phyloP scores from a whole-genome alignment of 2,113 vertebrate species.

The Plotosus lineatus region DNA sequence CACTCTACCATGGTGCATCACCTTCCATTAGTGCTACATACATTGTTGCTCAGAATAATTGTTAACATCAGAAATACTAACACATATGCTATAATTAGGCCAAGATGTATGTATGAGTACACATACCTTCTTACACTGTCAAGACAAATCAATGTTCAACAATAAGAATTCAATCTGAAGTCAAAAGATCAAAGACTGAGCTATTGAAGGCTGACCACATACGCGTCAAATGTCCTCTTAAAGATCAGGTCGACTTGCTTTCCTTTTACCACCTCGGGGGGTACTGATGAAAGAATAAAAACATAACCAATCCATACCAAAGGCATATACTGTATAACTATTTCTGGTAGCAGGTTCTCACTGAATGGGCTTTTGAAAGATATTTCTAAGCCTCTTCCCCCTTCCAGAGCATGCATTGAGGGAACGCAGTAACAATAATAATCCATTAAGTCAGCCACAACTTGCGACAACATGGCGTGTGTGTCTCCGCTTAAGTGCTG shows the following conservation, averaged over 20 bases:
- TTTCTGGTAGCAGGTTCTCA: conserved; percentile 53
- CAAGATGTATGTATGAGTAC: not conserved
- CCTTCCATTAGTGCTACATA: conserved; percentile 38
- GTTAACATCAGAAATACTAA: conserved; percentile 26
- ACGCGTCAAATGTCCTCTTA: conserved; percentile 22
- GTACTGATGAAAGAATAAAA: conserved; percentile 38
- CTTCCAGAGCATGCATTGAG: conserved; percentile 58
- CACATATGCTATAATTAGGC: conserved; percentile 20
- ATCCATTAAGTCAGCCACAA: conserved; percentile 72
- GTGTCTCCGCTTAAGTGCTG: conserved; percentile 73
- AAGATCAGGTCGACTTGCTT: conserved; percentile 21
- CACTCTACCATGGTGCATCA: conserved; percentile 25
- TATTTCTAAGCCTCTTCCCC: conserved; percentile 61
- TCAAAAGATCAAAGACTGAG: conserved; percentile 33
- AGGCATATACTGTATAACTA: conserved; percentile 49
- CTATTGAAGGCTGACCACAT: conserved; percentile 31
- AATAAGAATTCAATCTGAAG: conserved; percentile 17
- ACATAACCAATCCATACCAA: conserved; percentile 56
- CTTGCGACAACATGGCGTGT: conserved; percentile 68
- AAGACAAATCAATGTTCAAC: conserved; percentile 36
- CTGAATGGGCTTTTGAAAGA: conserved; percentile 64
- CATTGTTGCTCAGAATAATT: conserved; percentile 19
- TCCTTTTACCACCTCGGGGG: conserved; percentile 41
- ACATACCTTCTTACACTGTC: conserved; percentile 9
- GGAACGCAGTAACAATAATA: conserved; percentile 76